Base-by-base conservation (phyloP, 2,888 invertebrate species). In the Amiota communis region DNA sequence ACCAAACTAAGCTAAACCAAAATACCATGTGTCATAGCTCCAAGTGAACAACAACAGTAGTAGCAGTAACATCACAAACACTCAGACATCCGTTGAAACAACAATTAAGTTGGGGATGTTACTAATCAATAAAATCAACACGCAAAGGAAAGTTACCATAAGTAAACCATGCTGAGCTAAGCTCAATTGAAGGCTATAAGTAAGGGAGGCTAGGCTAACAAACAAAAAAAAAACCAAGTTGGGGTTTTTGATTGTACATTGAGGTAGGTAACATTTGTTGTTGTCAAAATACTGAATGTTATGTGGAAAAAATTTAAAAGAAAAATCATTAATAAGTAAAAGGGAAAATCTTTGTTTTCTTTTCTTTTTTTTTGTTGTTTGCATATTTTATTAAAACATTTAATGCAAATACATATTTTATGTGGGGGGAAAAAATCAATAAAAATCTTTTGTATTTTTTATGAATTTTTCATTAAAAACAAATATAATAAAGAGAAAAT, bases 81-180 rank as follows among this genome's bases (percentile, higher is more conserved):
- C 36, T 36, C 36, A 36, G 36, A 36, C 36, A 36, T 36, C 36
- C 2, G 36, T 2, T 36, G 36, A 36, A 51, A 36, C 13, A 23
- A 68, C 51, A 68, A 68, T 68, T 68, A 68, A 68, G 20, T 51
- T 68, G 36, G 47, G 15, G 17, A 68, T 51, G 36, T 36, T 36
- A 23, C n/a, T 20, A 68, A 68, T 68, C 67, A 68, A 68, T 68
- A 68, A 51, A 68, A 68, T 68, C 67, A 68, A 68, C 67, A 68
- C 67, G 67, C 67, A 68, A 68, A 23, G 67, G 51, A 20, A 59
- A 59, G 59, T 9, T 20, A 59, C 8, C 4, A n/a, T n/a, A 59
- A 17, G 17, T 8, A 59, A 17, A 15, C 63, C 8, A 12, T 12
- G 63, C 63, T 36, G 15, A 63, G 63, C 17, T 13, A 63, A 46